Evolutionary conservation across 2,113 vertebrate genomes (phyloP).

Genomic region (Amphiprion ocellaris): DNA sequence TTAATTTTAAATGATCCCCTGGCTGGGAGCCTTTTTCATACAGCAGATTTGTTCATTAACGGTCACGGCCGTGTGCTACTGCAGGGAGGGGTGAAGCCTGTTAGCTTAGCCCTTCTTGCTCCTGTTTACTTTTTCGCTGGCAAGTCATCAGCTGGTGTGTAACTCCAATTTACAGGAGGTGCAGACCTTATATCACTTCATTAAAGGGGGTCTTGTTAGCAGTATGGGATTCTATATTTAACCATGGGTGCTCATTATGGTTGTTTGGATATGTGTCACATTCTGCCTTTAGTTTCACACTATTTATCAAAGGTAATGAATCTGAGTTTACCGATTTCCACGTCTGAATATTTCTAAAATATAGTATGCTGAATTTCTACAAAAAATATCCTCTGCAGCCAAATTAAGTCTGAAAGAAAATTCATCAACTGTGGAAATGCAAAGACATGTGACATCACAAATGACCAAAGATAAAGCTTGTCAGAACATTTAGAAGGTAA

Average conservation of each 20-base stretch:
- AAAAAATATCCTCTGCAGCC: no score
- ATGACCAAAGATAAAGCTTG: no score
- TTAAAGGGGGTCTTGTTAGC: not conserved
- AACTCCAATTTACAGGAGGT: conserved; percentile 12
- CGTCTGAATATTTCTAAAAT: no score
- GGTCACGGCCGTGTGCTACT: conserved; percentile 16
- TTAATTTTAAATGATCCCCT: conserved; percentile 64
- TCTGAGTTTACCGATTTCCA: no score
- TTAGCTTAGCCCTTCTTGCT: conserved; percentile 10
- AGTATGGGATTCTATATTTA: not conserved
- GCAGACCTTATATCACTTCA: conserved; percentile 11
- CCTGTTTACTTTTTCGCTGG: not conserved
- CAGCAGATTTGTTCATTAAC: conserved; percentile 59
- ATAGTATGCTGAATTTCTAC: no score
- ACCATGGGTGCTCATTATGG: not conserved
- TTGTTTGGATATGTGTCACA: not conserved
- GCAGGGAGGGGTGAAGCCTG: conserved; percentile 24
- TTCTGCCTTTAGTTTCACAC: not conserved
- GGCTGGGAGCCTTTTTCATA: conserved; percentile 23
- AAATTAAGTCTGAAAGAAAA: no score
- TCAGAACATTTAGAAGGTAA: no score
- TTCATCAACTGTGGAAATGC: no score
- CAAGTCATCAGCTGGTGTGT: conserved; percentile 27
- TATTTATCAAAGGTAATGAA: no score
- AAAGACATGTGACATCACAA: no score